Conservation (phyloP, 1,140 invertebrate species). For the Meloidogyne hapla region DNA sequence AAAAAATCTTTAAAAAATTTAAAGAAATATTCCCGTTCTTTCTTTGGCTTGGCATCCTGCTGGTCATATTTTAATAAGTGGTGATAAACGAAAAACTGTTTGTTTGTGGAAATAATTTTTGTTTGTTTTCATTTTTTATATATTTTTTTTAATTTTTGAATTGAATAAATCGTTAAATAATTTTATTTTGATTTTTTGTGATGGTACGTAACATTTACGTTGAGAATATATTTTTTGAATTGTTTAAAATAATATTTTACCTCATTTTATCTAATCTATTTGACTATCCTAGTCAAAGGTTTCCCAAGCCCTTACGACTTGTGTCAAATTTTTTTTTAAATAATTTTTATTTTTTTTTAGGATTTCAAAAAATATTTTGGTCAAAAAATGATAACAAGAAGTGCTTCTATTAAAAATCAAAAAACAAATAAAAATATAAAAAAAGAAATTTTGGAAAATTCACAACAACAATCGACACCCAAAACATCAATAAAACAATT, state of each 20-base stretch:
- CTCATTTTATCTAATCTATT: too few relatives aligned
- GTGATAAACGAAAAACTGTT: slow-evolving; percentile 40
- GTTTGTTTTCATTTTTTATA: background rate
- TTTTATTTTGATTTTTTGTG: background rate
- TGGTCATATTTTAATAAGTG: slow-evolving; percentile 36
- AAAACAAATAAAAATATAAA: background rate
- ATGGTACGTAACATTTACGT: too few relatives aligned
- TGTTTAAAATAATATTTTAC: too few relatives aligned
- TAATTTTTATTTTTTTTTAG: too few relatives aligned
- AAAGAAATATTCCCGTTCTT: slow-evolving; percentile 34
- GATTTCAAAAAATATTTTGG: too few relatives aligned
- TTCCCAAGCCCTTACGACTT: too few relatives aligned
- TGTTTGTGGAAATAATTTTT: slow-evolving; percentile 43
- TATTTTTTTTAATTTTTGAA: background rate
- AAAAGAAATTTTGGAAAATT: background rate
- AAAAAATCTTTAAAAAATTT: slow-evolving; percentile 16
- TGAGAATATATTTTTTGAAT: too few relatives aligned
- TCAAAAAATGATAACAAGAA: background rate
- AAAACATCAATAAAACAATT: background rate
- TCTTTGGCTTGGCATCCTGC: slow-evolving; percentile 47
- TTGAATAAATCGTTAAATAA: slow-evolving; percentile 9
- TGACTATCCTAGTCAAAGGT: too few relatives aligned
- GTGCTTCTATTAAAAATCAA: background rate
- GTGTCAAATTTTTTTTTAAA: too few relatives aligned
- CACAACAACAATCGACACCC: background rate